These are phyloP conservation scores for Caenorhabditis macrosperma DNA, from an alignment of 2,888 invertebrate genomes.

Conservation along the genomic window DNA sequence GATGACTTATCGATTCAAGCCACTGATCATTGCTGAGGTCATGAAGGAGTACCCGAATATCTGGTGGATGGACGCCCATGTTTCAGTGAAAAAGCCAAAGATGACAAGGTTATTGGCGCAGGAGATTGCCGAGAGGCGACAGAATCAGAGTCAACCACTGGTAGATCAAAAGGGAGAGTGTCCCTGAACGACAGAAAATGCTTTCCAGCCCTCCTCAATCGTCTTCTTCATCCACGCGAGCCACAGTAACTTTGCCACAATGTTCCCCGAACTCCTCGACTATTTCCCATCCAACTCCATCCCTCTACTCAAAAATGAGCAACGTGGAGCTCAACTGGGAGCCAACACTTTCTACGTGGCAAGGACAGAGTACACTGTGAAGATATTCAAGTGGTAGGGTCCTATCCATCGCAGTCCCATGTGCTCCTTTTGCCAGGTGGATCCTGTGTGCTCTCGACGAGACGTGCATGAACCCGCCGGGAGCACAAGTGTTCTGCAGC, in stretches of 20 bases:
- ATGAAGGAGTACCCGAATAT: constrained; percentile 46
- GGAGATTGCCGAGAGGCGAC: constrained; percentile 12
- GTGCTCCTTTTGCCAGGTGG: constrained; percentile 8
- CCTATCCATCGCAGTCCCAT: not conserved
- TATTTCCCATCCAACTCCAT: constrained; percentile 25
- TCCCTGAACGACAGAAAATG: not conserved
- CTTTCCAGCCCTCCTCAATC: constrained; percentile 29
- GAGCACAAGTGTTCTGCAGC: constrained; percentile 5
- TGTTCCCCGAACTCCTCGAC: constrained; percentile 14
- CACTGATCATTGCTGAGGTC: constrained; percentile 52
- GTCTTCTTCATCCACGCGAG: constrained; percentile 49
- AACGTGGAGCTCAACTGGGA: constrained; percentile 15
- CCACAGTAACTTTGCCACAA: constrained; percentile 43
- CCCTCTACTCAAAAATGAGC: constrained; percentile 1
- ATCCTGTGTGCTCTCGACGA: constrained; percentile 23
- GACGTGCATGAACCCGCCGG: constrained; percentile 28
- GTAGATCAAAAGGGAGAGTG: not conserved
- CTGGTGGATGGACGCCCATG: constrained; percentile 60
- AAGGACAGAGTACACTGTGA: constrained; percentile 9
- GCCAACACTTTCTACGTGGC: constrained; percentile 29
- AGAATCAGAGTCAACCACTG: not conserved
- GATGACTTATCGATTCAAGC: constrained; percentile 56
- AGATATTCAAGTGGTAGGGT: constrained; percentile 37
- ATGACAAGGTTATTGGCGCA: constrained; percentile 14
- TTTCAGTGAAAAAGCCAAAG: constrained; percentile 27